Evolutionary conservation across 2,797 vertebrate species (phyloP).

Genomic region (Harpagifer antarcticus): DNA sequence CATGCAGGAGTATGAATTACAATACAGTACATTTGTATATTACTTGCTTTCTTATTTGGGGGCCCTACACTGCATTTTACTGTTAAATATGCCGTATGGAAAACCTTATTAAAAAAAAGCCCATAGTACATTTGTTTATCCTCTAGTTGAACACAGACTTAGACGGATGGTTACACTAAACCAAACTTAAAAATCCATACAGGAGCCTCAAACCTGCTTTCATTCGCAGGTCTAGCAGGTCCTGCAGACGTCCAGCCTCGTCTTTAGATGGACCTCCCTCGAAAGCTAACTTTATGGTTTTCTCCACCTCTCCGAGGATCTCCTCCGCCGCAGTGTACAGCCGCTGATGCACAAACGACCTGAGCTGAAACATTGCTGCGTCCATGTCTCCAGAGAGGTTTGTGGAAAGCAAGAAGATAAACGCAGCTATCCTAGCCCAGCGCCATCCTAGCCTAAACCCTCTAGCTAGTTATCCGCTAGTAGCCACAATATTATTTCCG

Average conservation of each 20-base stretch:
- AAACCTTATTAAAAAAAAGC: no score
- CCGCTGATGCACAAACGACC: conserved; percentile 52
- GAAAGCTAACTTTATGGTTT: conserved; percentile 46
- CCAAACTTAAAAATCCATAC: not conserved
- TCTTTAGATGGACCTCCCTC: conserved; percentile 37
- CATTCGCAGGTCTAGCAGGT: conserved; percentile 16
- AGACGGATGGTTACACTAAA: no score
- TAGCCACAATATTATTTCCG: no score
- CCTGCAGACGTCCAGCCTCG: conserved; percentile 31
- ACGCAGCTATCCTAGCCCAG: not conserved
- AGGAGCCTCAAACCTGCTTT: conserved; percentile 13
- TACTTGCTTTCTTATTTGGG: no score
- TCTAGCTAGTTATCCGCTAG: not conserved
- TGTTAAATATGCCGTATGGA: no score
- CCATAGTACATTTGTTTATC: no score
- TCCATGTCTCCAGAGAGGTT: conserved; percentile 7
- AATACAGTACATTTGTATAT: no score
- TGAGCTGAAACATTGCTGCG: conserved; percentile 39
- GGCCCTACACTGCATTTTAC: no score
- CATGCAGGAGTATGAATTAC: no score
- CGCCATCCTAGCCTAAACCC: no score
- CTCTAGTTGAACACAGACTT: no score
- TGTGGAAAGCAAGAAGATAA: accelerated
- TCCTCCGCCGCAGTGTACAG: conserved; percentile 53
- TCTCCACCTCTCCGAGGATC: conserved; percentile 64